Conservation (phyloP, 2,888 invertebrate species). For the Arge pagana region DNA sequence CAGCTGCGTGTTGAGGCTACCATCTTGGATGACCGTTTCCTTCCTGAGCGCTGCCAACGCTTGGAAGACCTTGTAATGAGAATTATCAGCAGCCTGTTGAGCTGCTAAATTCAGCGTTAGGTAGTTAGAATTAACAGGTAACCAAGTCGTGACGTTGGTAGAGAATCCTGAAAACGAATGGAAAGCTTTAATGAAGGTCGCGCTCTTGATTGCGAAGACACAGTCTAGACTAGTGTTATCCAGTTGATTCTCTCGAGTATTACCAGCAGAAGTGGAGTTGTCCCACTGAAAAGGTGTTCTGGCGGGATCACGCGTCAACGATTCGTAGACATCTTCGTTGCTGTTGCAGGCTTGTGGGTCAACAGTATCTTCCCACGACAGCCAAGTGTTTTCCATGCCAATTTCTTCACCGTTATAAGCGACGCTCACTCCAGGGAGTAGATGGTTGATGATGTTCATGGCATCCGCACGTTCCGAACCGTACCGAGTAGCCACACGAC, state of each 20-base stretch:
- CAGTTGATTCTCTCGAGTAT: conserved; percentile 16
- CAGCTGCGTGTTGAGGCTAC: conserved; percentile 63
- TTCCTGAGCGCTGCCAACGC: conserved; percentile 63
- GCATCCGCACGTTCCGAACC: conserved; percentile 70
- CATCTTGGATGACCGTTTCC: conserved; percentile 60
- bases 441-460: conserved; percentile 70
- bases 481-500: conserved; percentile 67
- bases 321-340: conserved; percentile 64
- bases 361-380: conserved; percentile 66
- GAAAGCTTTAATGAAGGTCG: background rate
- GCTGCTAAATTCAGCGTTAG: conserved; percentile 63
- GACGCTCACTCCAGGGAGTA: conserved; percentile 77
- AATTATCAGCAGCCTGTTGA: conserved; percentile 59
- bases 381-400: conserved; percentile 68
- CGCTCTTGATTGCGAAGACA: background rate
- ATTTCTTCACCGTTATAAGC: conserved; percentile 81
- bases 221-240: background rate
- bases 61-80: conserved; percentile 69
- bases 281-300: conserved; percentile 85
- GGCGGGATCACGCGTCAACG: conserved; percentile 70
- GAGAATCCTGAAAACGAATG: conserved; percentile 62
- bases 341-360: conserved; percentile 66
- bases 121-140: conserved; percentile 71
- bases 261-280: conserved; percentile 65
- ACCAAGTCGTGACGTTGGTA: conserved; percentile 65